phyloP scores from a whole-genome alignment of 1,140 invertebrate species.

The Aricia agestis region DNA sequence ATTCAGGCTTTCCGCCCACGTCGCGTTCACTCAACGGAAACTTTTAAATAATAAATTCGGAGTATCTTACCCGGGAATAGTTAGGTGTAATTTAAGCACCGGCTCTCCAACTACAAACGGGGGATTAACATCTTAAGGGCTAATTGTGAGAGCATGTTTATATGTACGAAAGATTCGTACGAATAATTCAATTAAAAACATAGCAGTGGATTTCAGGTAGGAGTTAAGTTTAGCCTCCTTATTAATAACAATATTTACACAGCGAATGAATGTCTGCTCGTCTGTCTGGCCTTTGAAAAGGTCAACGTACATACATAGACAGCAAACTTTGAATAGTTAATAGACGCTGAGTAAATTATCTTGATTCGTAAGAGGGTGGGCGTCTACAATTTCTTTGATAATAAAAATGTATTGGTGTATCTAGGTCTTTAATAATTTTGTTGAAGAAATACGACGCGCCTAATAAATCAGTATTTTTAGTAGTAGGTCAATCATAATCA shows the following conservation, averaged over 20 bases:
- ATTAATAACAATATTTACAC: no score
- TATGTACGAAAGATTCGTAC: background rate
- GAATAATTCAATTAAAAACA: background rate
- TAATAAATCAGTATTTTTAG: no score
- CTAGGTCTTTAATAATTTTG: no score
- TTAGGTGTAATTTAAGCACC: background rate
- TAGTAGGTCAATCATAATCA: no score
- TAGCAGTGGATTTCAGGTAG: background rate
- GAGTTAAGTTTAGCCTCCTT: background rate
- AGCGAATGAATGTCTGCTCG: background rate
- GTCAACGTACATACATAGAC: no score
- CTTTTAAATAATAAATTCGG: constrained; percentile 3
- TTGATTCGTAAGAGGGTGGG: no score
- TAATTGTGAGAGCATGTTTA: background rate
- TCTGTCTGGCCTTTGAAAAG: no score
- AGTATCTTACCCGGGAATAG: background rate
- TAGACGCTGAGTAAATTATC: no score
- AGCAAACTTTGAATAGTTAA: no score
- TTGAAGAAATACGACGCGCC: no score
- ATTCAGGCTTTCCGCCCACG: background rate
- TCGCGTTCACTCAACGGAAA: background rate
- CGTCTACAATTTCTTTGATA: no score
- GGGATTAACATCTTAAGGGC: constrained; percentile 19
- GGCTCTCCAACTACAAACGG: constrained; percentile 19
- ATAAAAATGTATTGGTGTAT: no score